Evolutionary conservation across 2,113 vertebrate species (phyloP).

Genomic region (Misgurnus anguillicaudatus): DNA sequence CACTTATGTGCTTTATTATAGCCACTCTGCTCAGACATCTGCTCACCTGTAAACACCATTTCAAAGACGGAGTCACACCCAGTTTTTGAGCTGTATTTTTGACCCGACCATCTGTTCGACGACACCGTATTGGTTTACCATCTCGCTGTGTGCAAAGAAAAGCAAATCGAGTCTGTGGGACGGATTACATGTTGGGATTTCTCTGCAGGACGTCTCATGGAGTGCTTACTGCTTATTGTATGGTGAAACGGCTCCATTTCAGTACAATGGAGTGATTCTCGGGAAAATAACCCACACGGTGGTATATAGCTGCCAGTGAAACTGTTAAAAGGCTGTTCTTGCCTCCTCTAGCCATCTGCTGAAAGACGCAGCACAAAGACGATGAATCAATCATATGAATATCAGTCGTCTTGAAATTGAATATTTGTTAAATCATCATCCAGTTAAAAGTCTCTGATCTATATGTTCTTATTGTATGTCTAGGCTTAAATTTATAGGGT

Average conservation of each 20-base stretch:
- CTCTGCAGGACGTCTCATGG: background rate
- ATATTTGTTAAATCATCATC: too few relatives aligned
- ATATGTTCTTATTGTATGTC: too few relatives aligned
- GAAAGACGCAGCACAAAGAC: constrained; percentile 9
- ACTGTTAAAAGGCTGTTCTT: background rate
- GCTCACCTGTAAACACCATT: constrained; percentile 30
- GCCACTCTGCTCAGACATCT: background rate
- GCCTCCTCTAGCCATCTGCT: constrained; percentile 32
- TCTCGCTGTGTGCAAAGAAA: background rate
- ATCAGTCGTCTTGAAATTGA: background rate
- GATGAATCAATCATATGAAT: background rate
- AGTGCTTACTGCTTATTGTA: constrained; percentile 2
- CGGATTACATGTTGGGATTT: constrained; percentile 21
- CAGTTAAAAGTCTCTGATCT: too few relatives aligned
- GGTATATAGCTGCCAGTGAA: constrained; percentile 18
- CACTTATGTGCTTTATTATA: constrained; percentile 25
- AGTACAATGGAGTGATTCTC: constrained; percentile 23
- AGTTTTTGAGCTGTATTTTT: constrained; percentile 14
- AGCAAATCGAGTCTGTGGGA: constrained; percentile 13
- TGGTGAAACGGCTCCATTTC: constrained; percentile 16
- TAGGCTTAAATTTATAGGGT: too few relatives aligned
- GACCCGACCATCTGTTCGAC: background rate
- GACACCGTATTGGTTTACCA: background rate
- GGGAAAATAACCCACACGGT: background rate
- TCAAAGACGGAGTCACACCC: background rate